Conservation (phyloP, 1,140 invertebrate genomes). For the Danaus plexippus region DNA sequence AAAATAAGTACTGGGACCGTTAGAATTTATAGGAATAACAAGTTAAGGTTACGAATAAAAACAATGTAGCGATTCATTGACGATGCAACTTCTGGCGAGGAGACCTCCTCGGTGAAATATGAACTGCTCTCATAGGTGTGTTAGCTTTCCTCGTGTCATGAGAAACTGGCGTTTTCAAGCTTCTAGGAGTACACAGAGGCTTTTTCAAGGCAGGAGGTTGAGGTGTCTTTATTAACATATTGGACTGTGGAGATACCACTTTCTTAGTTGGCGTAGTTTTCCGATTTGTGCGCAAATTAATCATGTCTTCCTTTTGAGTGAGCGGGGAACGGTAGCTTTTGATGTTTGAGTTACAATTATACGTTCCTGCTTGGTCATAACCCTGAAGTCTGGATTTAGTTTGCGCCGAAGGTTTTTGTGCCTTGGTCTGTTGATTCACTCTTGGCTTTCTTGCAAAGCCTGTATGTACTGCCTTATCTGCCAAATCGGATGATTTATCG, state of each 20-base stretch:
- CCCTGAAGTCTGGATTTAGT: constrained; percentile 30
- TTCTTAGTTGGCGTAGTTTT: constrained; percentile 50
- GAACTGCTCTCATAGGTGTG: constrained; percentile 54
- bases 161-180: constrained; percentile 30
- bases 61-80: constrained; percentile 11
- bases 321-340: constrained; percentile 7
- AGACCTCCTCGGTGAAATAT: constrained; percentile 57
- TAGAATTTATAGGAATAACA: constrained; percentile 5
- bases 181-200: constrained; percentile 43
- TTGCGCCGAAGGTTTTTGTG: constrained; percentile 33
- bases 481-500: constrained; percentile 57
- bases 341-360: constrained; percentile 8
- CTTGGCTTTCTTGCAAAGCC: constrained; percentile 57
- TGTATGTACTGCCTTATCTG: constrained; percentile 38
- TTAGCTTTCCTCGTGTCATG: constrained; percentile 40
- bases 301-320: constrained; percentile 23
- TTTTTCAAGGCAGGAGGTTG: constrained; percentile 51
- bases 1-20: constrained; percentile 10
- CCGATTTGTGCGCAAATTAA: constrained; percentile 27
- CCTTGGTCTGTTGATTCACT: constrained; percentile 33
- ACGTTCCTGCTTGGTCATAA: constrained; percentile 13
- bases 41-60: constrained; percentile 5
- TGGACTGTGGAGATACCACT: constrained; percentile 44
- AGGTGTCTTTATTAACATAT: constrained; percentile 29
- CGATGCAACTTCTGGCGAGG: constrained; percentile 49